Evolutionary conservation across 2,888 invertebrate genomes (phyloP).

Genomic region (Eristalinus sepulchralis): DNA sequence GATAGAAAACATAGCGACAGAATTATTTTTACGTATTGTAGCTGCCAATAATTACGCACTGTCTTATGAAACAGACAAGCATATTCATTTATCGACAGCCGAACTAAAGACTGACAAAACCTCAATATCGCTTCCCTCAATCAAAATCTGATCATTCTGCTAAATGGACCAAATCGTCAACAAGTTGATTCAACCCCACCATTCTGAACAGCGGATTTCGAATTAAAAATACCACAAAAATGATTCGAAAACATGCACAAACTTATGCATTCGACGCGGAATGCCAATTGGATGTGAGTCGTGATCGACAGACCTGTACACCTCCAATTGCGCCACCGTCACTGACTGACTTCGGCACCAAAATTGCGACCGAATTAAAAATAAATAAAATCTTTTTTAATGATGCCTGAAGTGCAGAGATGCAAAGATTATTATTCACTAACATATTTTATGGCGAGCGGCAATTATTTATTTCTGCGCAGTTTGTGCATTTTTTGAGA

Average conservation of each 20-base stretch:
- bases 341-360: background rate
- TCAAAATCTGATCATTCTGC: too few relatives aligned
- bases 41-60: background rate
- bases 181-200: too few relatives aligned
- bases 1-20: too few relatives aligned
- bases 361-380: background rate
- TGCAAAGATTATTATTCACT: background rate
- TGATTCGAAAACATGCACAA: background rate
- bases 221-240: background rate
- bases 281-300: background rate
- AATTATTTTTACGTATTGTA: too few relatives aligned
- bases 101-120: background rate
- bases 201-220: background rate
- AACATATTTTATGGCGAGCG: background rate
- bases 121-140: background rate
- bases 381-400: constrained; percentile 37
- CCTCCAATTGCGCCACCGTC: background rate
- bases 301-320: background rate
- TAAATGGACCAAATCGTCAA: too few relatives aligned
- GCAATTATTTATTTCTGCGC: background rate
- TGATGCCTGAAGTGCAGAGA: constrained; percentile 2
- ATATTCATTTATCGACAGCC: background rate
- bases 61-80: background rate
- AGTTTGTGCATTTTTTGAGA: background rate
- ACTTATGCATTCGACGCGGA: background rate